Evolutionary conservation across 1,140 invertebrate species (phyloP), one percentile per base, ranked within the genome.

Genomic region (Trichonephila clavipes): DNA sequence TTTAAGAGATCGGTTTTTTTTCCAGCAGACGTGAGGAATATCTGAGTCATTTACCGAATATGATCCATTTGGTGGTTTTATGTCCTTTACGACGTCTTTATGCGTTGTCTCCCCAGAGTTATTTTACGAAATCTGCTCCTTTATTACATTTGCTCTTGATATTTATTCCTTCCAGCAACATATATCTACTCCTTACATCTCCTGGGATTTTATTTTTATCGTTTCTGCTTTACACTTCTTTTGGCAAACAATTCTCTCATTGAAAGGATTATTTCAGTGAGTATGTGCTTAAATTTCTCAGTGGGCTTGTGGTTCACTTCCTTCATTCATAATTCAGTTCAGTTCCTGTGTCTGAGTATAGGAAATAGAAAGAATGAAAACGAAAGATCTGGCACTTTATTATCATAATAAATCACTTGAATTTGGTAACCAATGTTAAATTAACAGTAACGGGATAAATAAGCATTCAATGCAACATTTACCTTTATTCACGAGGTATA

Each of bases 21-120:
- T 59, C 21, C 19, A 83, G 51, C 1, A 58, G 40, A 83, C 40
- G 82, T 51, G 28, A 59, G 44, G 59, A n/a, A 18, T 24, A 83
- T 83, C 82, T 19, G 82, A 58, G 44, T 83, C 82, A 59, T 83
- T 83, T 83, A 83, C 40, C 21, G 44, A 83, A 83, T 83, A 83
- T 51, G 82, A 59, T 28, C 82, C 82, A 83, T 83, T 83, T 1
- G 82, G 82, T 59, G 44, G 51, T 83, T 83, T 83, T 83, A 83
- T 83, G 82, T 8, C 44, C 44, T 44, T 58, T 83, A 51, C 44
- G 82, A 83, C 44, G 82, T 83, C 82, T 83, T 83, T 83, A 83
- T 83, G 51, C 82, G 82, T 51, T 58, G 82, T 83, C 40, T 83
- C 82, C 82, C 82, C 12, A 58, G 82, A 51, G 82, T 21, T 59